Evolutionary conservation across 2,888 invertebrate species (phyloP).

Genomic region (Hecatera dysodea): DNA sequence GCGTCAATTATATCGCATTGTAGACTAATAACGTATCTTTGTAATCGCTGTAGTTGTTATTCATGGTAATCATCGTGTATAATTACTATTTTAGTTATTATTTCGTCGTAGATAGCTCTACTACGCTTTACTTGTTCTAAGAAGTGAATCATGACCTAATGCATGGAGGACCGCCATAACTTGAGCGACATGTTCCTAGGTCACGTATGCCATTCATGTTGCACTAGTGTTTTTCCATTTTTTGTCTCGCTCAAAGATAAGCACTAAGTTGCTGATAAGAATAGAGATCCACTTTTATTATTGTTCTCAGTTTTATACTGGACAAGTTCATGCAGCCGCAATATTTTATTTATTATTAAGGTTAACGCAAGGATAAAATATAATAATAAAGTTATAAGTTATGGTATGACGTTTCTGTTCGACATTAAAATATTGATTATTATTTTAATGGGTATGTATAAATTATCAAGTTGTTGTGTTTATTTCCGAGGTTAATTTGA

Average conservation of each 20-base stretch:
- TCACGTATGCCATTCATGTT: conserved; percentile 79
- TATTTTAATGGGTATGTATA: conserved; percentile 38
- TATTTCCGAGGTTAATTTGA: conserved; percentile 36
- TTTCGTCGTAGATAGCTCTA: conserved; percentile 54
- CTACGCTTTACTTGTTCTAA: conserved; percentile 61
- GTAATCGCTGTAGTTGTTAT: conserved; percentile 62
- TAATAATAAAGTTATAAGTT: conserved; percentile 45
- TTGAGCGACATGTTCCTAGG: conserved; percentile 81
- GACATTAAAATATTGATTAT: conserved; percentile 40
- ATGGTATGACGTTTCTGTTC: conserved; percentile 36
- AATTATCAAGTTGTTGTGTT: conserved; percentile 26
- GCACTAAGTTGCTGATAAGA: conserved; percentile 50
- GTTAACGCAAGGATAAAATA: conserved; percentile 52
- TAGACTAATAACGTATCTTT: conserved; percentile 70
- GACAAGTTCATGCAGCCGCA: conserved; percentile 19
- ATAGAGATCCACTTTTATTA: conserved; percentile 29
- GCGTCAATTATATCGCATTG: conserved; percentile 75
- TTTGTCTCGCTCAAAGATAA: conserved; percentile 37
- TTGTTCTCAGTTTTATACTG: conserved; percentile 17
- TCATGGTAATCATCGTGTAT: conserved; percentile 70
- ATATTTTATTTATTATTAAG: conserved; percentile 48
- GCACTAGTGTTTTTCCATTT: conserved; percentile 59
- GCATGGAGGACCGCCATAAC: conserved; percentile 69
- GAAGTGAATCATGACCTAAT: conserved; percentile 62
- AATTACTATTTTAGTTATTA: conserved; percentile 64